Evolutionary conservation across 1,140 invertebrate species (phyloP), one percentile per base, ranked within the genome.

Genomic region (Pinna nobilis): DNA sequence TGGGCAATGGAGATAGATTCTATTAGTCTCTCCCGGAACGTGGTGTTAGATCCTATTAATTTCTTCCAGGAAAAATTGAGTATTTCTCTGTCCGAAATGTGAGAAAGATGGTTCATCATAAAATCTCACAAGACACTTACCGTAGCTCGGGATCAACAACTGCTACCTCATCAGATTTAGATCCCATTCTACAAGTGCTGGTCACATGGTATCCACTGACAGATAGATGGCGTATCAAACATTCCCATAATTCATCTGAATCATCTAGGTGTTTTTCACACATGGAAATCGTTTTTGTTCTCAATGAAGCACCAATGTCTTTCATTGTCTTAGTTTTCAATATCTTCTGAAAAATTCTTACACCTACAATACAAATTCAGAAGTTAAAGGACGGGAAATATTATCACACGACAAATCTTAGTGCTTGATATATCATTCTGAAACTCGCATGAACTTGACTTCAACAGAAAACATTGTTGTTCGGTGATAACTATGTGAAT

Each of bases 181-280:
- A 94, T 0, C 96, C 97, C 97, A 98, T 98, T 85, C 96, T 97
- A 61, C 94, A 95, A 0, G 96, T 97, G 0, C 96, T 95, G 0
- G 95, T 93, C 0, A 95, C 95, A 91, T 97, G 95, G 83, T 96
- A 97, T 49, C 94, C 92, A 0, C 95, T 96, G 15, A 80, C 74
- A 7, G 88, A 80, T 13, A 82, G 82, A 11, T 84, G 75, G 35
- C 83, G 65, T 3, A 87, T 72, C 35, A 83, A 70, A 79, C 89
- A 90, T 7, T 71, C 69, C 77, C 88, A 82, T 55, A 86, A 88
- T 9, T 78, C 75, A 53, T 90, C 87, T 9, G 47, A 49, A 23
- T 53, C 33, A 20, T 18, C 15, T 1, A 5, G 6, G 15, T 35
- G 4, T n/a, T 20, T 15, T n/a, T 33, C 57, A 18, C 57, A 60